phyloP scores from a whole-genome alignment of 2,888 invertebrate genomes.

The Gasteruption jaculator region DNA sequence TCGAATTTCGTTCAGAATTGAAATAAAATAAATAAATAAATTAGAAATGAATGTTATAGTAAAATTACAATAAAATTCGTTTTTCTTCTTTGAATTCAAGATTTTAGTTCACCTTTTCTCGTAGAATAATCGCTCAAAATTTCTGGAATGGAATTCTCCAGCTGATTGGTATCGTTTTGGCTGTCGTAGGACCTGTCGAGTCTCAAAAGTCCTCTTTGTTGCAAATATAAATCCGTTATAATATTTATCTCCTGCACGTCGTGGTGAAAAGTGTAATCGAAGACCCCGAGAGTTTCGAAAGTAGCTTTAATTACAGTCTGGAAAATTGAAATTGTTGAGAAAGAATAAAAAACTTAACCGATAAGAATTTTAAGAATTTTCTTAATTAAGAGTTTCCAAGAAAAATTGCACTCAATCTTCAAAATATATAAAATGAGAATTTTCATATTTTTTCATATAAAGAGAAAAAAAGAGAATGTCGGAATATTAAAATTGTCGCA shows the following conservation, averaged over 20 bases:
- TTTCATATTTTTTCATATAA: too few relatives aligned
- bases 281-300: constrained; percentile 38
- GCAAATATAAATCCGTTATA: constrained; percentile 38
- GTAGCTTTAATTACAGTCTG: constrained; percentile 37
- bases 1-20: too few relatives aligned
- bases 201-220: constrained; percentile 36
- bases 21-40: too few relatives aligned
- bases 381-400: too few relatives aligned
- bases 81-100: constrained; percentile 10
- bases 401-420: too few relatives aligned
- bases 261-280: constrained; percentile 33
- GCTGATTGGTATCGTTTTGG: constrained; percentile 33
- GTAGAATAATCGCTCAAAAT: constrained; percentile 34
- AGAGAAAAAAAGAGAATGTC: too few relatives aligned
- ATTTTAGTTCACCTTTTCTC: constrained; percentile 39
- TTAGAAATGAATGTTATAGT: too few relatives aligned
- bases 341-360: too few relatives aligned
- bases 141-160: constrained; percentile 30
- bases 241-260: constrained; percentile 39
- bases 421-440: too few relatives aligned
- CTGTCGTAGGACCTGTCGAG: constrained; percentile 33
- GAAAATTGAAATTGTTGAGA: constrained; percentile 14
- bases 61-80: too few relatives aligned
- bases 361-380: too few relatives aligned
- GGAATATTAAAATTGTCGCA: too few relatives aligned